Conservation (phyloP, 1,140 invertebrate genomes). For the Aricia agestis region DNA sequence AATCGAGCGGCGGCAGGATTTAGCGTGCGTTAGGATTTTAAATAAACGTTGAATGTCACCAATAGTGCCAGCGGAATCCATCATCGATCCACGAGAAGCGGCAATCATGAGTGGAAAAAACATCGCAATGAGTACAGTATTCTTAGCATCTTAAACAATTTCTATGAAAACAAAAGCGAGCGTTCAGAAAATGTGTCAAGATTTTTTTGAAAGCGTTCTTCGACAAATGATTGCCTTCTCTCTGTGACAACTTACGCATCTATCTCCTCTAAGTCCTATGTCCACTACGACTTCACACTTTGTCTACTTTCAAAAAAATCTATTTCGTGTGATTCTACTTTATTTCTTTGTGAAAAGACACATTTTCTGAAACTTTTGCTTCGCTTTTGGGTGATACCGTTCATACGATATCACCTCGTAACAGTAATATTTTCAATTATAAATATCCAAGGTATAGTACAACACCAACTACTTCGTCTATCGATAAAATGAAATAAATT, state of each 20-base stretch:
- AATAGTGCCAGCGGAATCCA: slow-evolving; percentile 69
- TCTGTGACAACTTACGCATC: slow-evolving; percentile 35
- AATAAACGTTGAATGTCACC: slow-evolving; percentile 40
- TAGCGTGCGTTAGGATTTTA: background rate
- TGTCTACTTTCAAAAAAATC: slow-evolving; percentile 76
- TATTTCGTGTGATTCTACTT: slow-evolving; percentile 59
- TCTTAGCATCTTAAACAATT: slow-evolving; percentile 37
- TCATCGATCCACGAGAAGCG: slow-evolving; percentile 75
- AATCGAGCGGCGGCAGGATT: slow-evolving; percentile 8
- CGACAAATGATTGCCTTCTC: slow-evolving; percentile 74
- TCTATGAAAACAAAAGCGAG: slow-evolving; percentile 48
- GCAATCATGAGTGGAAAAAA: slow-evolving; percentile 77
- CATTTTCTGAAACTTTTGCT: slow-evolving; percentile 85
- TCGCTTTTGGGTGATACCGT: slow-evolving; percentile 51
- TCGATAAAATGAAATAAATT: slow-evolving; percentile 26
- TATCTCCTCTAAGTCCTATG: slow-evolving; percentile 47
- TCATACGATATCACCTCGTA: slow-evolving; percentile 41
- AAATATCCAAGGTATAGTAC: slow-evolving; percentile 49
- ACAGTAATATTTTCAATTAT: slow-evolving; percentile 33
- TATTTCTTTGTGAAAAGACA: slow-evolving; percentile 88
- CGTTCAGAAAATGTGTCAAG: slow-evolving; percentile 76
- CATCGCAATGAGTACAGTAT: slow-evolving; percentile 67
- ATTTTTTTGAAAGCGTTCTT: slow-evolving; percentile 74
- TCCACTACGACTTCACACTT: slow-evolving; percentile 54
- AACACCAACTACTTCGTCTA: slow-evolving; percentile 51